Evolutionary conservation across 1,140 invertebrate genomes (phyloP), one percentile per base, ranked within the genome.

Genomic region (Conus ventricosus): DNA sequence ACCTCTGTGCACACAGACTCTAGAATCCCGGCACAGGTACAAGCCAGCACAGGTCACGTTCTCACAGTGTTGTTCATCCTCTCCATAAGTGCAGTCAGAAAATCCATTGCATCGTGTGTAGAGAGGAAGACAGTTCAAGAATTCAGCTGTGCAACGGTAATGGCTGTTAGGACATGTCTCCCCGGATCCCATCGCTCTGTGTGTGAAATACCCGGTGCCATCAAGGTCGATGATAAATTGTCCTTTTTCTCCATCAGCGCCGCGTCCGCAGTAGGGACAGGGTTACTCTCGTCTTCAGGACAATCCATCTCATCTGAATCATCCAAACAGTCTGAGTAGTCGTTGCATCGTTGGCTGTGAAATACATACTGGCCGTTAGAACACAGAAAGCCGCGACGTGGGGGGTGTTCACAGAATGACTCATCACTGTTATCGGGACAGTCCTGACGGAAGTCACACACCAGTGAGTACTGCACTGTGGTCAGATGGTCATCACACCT

Each of bases 391-490:
- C 60, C 55, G 4, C n/a, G 5, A 63, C 54, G 54, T 17, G 17
- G 3, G 60, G 53, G 8, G 83, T 84, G 83, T 60, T 57, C 20
- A 39, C 83, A 84, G 60, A 60, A 84, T 8, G 23, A 23, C 54
- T 84, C 83, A 53, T 84, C 83, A 4, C 39, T 54, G 5, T 53
- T 53, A 5, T 84, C 83, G 23, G 4, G 20, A 25, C 83, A 84
- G 54, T 84, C 54, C n/a, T n/a, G 11, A 54, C 55, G 39, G 55
- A 84, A 84, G 54, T 84, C 83, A 63, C 83, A 84, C 15, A 84
- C 83, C 83, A 84, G 55, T 23, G 55, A 60, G 5, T 39, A 84
- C 4, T 23, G 83, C 13, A 84, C 15, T 84, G 83, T 63, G 15
- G 39, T 27, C 0, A 20, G 2, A 39, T 39, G 2, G 13, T 57